Conservation (phyloP, 2,888 invertebrate species). For the Nomada goodeniana region DNA sequence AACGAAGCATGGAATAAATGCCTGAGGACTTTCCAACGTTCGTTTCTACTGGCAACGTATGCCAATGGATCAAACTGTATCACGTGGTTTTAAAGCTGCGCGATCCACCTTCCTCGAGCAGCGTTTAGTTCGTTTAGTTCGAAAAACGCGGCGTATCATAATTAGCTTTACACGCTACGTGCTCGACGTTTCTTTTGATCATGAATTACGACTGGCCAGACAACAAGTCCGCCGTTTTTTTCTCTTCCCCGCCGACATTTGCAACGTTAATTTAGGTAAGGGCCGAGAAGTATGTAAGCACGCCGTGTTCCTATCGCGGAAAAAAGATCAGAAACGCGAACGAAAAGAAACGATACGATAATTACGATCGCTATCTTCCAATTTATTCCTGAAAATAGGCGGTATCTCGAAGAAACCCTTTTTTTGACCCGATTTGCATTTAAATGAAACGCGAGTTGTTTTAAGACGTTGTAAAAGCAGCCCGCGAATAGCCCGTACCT, state of each 20-base stretch:
- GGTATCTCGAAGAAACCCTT: background rate
- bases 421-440: conserved; percentile 23
- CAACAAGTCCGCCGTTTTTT: background rate
- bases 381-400: background rate
- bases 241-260: background rate
- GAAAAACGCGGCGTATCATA: conserved; percentile 33
- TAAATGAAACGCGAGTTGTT: conserved; percentile 21
- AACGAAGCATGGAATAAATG: conserved; percentile 11
- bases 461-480: conserved; percentile 22
- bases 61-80: conserved; percentile 70
- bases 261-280: conserved; percentile 12
- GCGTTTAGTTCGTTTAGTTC: conserved; percentile 32
- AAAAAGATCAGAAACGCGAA: background rate
- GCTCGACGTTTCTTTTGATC: background rate
- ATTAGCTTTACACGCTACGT: conserved; percentile 29
- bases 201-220: conserved; percentile 11
- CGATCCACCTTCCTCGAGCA: conserved; percentile 43
- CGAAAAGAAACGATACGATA: background rate
- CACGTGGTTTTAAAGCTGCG: conserved; percentile 54
- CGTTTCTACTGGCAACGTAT: conserved; percentile 68
- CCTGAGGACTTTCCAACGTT: conserved; percentile 15
- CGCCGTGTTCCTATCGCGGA: background rate
- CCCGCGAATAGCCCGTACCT: background rate
- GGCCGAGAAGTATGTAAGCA: background rate
- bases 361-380: conserved; percentile 19